Conservation (phyloP, 1,140 invertebrate species). For the Penaeus indicus region DNA sequence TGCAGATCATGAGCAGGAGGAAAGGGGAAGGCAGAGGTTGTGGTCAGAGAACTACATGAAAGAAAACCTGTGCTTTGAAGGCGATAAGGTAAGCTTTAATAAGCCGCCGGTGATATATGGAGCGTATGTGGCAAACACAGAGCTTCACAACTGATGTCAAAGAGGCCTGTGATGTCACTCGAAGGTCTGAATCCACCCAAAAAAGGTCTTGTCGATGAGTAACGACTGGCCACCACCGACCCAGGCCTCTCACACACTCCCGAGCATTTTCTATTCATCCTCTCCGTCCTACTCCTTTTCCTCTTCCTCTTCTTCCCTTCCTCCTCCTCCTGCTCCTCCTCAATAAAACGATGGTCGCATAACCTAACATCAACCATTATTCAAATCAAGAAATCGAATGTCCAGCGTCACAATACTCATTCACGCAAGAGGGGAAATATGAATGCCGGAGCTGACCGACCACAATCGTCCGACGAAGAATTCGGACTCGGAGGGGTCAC, state of each 20-base stretch:
- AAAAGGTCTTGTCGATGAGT: too few relatives aligned
- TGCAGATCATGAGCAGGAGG: too few relatives aligned
- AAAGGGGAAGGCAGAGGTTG: too few relatives aligned
- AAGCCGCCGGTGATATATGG: too few relatives aligned
- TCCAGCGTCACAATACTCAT: constrained; percentile 49
- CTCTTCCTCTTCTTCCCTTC: constrained; percentile 1
- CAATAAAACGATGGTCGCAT: constrained; percentile 42
- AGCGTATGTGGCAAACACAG: too few relatives aligned
- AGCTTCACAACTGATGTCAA: too few relatives aligned
- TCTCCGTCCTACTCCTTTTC: constrained; percentile 25
- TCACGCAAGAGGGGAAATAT: constrained; percentile 43
- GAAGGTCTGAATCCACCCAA: too few relatives aligned
- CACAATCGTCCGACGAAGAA: not conserved
- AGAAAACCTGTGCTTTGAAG: too few relatives aligned
- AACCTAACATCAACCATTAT: constrained; percentile 56
- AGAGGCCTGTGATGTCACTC: too few relatives aligned
- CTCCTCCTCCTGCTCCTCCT: constrained; percentile 27
- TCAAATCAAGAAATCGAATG: constrained; percentile 47
- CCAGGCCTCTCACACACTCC: not conserved
- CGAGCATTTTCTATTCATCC: constrained; percentile 34
- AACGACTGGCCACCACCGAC: too few relatives aligned
- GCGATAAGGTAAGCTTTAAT: too few relatives aligned
- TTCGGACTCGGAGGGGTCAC: constrained; percentile 1
- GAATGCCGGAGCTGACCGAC: constrained; percentile 25
- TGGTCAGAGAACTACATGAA: too few relatives aligned